Conservation (phyloP, 2,113 vertebrate genomes). For the Dicaeum eximium region DNA sequence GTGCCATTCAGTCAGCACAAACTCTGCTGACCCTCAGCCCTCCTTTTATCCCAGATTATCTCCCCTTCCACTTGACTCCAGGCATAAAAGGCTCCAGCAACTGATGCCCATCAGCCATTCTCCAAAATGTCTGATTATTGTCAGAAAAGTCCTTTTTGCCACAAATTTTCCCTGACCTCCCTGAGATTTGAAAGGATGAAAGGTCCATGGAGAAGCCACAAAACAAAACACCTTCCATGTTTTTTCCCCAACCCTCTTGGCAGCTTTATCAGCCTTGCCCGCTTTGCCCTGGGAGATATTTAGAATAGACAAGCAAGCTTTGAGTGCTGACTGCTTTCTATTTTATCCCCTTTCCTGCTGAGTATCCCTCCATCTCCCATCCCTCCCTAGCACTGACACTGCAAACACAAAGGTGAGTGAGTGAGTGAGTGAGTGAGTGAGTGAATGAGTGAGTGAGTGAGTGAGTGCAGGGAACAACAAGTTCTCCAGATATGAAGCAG, state of each 20-base stretch:
- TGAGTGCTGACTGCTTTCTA: background rate
- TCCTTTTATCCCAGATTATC: background rate
- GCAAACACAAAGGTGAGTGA: constrained; percentile 44
- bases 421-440: constrained; percentile 48
- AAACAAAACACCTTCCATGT: background rate
- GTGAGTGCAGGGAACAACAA: constrained; percentile 30
- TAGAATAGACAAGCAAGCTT: background rate
- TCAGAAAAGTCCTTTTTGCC: background rate
- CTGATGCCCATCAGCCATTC: background rate
- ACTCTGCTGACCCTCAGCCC: background rate
- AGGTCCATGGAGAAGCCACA: background rate
- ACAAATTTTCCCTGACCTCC: background rate
- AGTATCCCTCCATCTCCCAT: background rate
- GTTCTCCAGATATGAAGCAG: constrained; percentile 58
- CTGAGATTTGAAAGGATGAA: background rate
- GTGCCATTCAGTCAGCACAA: background rate
- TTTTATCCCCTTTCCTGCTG: background rate
- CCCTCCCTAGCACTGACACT: background rate
- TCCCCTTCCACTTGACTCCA: background rate
- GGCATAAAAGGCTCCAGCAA: background rate
- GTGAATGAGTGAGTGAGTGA: constrained; percentile 43
- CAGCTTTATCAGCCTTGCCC: background rate
- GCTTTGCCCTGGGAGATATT: background rate
- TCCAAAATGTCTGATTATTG: background rate
- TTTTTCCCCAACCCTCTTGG: background rate